Evolutionary conservation across 2,797 vertebrate species (phyloP).

Genomic region (Takifugu ocellatus): DNA sequence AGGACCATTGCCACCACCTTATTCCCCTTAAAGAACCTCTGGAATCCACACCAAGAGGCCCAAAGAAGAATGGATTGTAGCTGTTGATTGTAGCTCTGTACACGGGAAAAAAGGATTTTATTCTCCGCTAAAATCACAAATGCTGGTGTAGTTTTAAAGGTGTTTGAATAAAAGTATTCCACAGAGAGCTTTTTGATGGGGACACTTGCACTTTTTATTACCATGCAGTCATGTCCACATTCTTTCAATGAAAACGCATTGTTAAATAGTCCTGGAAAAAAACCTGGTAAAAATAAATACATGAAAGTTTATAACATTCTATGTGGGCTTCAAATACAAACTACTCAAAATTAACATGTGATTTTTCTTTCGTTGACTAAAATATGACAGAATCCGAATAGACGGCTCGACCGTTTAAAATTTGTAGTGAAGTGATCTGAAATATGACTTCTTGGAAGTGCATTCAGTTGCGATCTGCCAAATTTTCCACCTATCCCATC

Average conservation of each 20-base stretch:
- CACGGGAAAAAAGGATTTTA: not conserved
- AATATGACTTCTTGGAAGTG: slow-evolving; percentile 41
- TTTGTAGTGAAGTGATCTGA: slow-evolving; percentile 32
- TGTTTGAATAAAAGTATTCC: slow-evolving; percentile 36
- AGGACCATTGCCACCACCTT: slow-evolving; percentile 83
- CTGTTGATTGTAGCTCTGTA: slow-evolving; percentile 1
- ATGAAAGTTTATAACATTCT: slow-evolving; percentile 78
- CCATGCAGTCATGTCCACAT: slow-evolving; percentile 83
- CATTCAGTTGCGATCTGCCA: slow-evolving; percentile 43
- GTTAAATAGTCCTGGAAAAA: slow-evolving; percentile 88
- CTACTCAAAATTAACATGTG: slow-evolving; percentile 56
- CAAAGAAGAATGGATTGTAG: slow-evolving; percentile 18
- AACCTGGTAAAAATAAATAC: slow-evolving; percentile 94
- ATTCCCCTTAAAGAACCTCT: slow-evolving; percentile 78
- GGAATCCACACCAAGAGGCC: slow-evolving; percentile 17
- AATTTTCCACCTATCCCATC: slow-evolving; percentile 41
- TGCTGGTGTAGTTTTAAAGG: slow-evolving; percentile 17
- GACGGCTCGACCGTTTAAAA: slow-evolving; percentile 33
- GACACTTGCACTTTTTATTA: slow-evolving; percentile 83
- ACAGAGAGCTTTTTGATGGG: slow-evolving; percentile 29
- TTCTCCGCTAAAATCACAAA: slow-evolving; percentile 17
- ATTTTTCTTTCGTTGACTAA: slow-evolving; percentile 30
- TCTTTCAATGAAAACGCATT: slow-evolving; percentile 86
- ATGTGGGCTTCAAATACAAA: slow-evolving; percentile 73
- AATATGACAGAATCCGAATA: slow-evolving; percentile 26